Base-by-base conservation (phyloP, 2,888 invertebrate species). In the Cylloceria caligata region DNA sequence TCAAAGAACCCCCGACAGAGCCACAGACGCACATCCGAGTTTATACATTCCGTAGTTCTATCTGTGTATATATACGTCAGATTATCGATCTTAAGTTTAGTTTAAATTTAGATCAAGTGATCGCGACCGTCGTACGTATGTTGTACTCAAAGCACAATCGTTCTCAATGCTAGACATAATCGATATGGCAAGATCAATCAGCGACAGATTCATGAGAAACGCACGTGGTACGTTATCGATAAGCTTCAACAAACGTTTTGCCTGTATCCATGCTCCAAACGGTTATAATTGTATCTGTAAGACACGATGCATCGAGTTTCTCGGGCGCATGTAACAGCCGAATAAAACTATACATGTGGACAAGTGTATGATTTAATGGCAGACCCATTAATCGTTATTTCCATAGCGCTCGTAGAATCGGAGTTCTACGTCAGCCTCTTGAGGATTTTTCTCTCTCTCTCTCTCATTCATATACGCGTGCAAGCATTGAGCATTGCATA, bases 1-100 rank as follows among this genome's bases (percentile, higher is more conserved):
- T 30, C 9, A 39, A 19, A 36, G 36, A 39, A 49, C 39, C 30
- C 36, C 27, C 13, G 76, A 47, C 19, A 42, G 36, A 60, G 57
- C 13, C 47, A 57, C 30, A 42, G 49, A 36, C 49, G 55, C 47
- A 36, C 9, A 27, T 55, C n/a, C 68, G 47, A 69, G 47, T 42
- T 81, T 42, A 62, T 79, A 79, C 82, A 79, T 82, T 82, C 82
- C 82, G 36, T 67, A 30, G 19, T 27, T 67, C 47, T 68, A 74
- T 82, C 67, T 60, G 52, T 67, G 79, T 34, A 60, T 36, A 71
- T 49, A 36, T 52, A 24, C 45, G n/a, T 62, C 13, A 13, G 57
- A 42, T 30, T 30, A 27, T 71, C 69, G 57, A 71, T 57, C 16
- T 69, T 52, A 67, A 67, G 67, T 16, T 65, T 27, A 65, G n/a